Base-by-base conservation (phyloP, 1,140 invertebrate species). In the Limonius californicus region DNA sequence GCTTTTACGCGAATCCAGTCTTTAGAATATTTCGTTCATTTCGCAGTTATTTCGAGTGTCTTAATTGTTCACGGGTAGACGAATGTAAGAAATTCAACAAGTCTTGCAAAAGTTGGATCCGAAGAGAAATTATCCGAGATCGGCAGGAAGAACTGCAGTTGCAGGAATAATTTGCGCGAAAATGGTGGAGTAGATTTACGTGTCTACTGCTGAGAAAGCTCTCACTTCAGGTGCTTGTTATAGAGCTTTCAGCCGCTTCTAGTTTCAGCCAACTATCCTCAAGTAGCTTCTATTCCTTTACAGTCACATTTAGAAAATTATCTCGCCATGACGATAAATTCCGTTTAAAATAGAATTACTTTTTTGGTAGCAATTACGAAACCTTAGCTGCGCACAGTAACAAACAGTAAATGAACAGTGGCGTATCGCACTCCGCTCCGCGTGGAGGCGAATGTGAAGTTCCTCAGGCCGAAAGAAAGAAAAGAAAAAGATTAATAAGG, bases 151-250 rank as follows among this genome's bases (percentile, higher is more conserved):
- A 6, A 11, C 11, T 39, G 7, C 2, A 9, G 35, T 50, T 50
- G 20, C 45, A 50, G 20, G 45, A 21, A 21, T 50, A 50, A 50
- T 3, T 11, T 50, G 4, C 2, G 15, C 7, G 16, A 50, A 50
- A 50, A 18, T 18, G 16, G 6, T 50, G 20, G 19, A 50, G 45
- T 50, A 50, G 45, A 50, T 50, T 50, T 50, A 50, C 45, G 20
- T 50, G 45, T 50, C 45, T 50, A 7, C 15, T 8, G 9, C 45
- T 50, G 2, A 21, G 45, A 21, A 50, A 12, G 45, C 45, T 50
- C 20, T 50, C 14, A 18, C 45, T 50, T 50, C 45, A 21, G 45
- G 12, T 50, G 7, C 45, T 18, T 50, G 16, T 21, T 19, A 50
- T 50, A 8, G 45, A 50, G 16, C 45, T 50, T 50, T 50, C 15